phyloP scores from a whole-genome alignment of 2,797 vertebrate genomes.

The Cossypha caffra region DNA sequence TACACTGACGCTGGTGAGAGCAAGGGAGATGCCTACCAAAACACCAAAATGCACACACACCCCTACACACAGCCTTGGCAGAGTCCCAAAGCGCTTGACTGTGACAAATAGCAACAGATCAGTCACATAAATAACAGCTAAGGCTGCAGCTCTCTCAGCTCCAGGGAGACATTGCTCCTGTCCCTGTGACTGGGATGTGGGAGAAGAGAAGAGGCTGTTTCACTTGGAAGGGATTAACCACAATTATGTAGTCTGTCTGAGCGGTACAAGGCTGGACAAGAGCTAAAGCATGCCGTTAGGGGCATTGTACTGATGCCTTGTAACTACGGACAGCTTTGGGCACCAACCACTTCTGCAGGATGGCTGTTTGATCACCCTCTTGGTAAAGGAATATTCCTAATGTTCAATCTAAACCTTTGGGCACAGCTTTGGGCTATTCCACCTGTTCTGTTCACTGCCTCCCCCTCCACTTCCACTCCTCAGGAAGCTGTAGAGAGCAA shows the following conservation, averaged over 20 bases:
- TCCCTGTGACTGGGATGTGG: neutral
- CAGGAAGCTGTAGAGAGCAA: neutral
- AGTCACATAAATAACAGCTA: neutral
- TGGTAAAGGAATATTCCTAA: neutral
- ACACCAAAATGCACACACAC: accelerated
- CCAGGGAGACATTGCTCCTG: neutral
- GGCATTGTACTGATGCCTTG: neutral
- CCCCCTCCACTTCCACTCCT: neutral
- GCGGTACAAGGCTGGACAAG: neutral
- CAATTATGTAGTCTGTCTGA: neutral
- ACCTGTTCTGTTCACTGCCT: accelerated
- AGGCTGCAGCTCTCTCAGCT: neutral
- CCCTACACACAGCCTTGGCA: neutral
- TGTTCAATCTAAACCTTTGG: neutral
- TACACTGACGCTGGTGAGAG: neutral
- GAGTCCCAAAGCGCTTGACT: neutral
- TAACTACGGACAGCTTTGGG: neutral
- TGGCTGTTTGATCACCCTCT: neutral
- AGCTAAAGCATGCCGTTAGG: neutral
- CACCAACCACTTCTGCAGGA: neutral
- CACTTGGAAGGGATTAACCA: neutral
- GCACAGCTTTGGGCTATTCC: neutral
- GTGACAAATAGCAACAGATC: neutral
- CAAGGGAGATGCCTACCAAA: neutral
- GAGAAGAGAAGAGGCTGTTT: neutral